Conservation (phyloP, 2,113 vertebrate species). For the Clarias batrachus region DNA sequence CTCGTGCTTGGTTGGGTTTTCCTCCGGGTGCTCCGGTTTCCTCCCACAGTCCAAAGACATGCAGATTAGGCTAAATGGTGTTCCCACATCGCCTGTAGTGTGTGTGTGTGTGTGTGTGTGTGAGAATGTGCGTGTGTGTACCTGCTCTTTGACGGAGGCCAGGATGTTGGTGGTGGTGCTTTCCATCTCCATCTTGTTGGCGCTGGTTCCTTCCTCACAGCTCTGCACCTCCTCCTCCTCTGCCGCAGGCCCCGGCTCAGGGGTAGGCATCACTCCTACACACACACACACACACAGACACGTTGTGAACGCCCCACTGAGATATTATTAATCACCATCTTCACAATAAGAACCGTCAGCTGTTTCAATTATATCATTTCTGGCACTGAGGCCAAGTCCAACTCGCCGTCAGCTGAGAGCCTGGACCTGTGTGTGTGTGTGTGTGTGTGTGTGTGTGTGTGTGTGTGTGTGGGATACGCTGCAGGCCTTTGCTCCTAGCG, state of each 20-base stretch:
- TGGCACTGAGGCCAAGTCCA: conserved; percentile 17
- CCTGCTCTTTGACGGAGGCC: conserved; percentile 59
- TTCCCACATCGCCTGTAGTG: too few species aligned
- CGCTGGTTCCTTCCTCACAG: conserved; percentile 41
- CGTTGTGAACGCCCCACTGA: background rate
- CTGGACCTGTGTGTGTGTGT: background rate
- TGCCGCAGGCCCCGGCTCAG: conserved; percentile 46
- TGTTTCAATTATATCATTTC: conserved; percentile 22
- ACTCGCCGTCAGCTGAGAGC: conserved; percentile 12
- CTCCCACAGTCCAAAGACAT: too few species aligned
- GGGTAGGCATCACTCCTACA: conserved; percentile 50
- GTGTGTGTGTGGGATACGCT: background rate
- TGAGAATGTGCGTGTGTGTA: conserved; percentile 19
- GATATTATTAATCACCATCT: conserved; percentile 25
- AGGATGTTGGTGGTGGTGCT: conserved; percentile 52
- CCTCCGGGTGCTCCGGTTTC: too few species aligned
- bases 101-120: too few species aligned
- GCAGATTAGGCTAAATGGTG: too few species aligned
- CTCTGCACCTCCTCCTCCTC: conserved; percentile 49
- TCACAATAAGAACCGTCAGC: conserved; percentile 33
- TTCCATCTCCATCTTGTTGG: conserved; percentile 54
- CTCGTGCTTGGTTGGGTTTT: too few species aligned
- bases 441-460: conserved; percentile 14
- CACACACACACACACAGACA: conserved; percentile 36
- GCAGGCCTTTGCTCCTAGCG: conserved; percentile 5